phyloP scores from a whole-genome alignment of 2,888 invertebrate species.

The Petrolisthes manimaculis region DNA sequence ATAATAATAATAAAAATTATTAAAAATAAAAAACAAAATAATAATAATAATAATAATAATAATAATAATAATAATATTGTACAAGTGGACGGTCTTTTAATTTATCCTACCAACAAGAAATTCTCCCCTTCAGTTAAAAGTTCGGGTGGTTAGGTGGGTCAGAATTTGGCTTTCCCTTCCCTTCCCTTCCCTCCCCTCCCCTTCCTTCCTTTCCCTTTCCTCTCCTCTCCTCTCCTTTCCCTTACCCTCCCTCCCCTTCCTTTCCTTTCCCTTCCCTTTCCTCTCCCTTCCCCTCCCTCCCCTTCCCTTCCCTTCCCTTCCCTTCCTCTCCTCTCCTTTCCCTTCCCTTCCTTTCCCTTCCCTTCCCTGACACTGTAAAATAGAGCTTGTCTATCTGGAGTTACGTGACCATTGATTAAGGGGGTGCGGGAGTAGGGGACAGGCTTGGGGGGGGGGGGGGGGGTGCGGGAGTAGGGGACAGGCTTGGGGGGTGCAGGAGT shows the following conservation, averaged over 20 bases:
- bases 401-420: not conserved
- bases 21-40: not conserved
- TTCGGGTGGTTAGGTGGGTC: not conserved
- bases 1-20: not conserved
- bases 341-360: not conserved
- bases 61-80: not conserved
- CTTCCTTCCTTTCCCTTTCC: not conserved
- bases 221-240: not conserved
- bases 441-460: not conserved
- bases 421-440: not conserved
- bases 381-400: not conserved
- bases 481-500: not conserved
- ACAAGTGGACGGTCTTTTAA: not conserved
- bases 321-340: too few species aligned
- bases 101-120: not conserved
- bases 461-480: not conserved
- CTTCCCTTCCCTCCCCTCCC: not conserved
- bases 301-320: not conserved
- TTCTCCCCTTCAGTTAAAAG: not conserved
- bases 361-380: not conserved
- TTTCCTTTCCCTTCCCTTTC: not conserved
- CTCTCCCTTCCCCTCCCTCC: not conserved
- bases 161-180: not conserved
- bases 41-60: not conserved
- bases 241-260: not conserved